A percentile compares a stretch with the other conserved stretches of the same genome.
phyloP scores from a whole-genome alignment of 2,797 vertebrate genomes.

The Eulemur rubriventer region DNA sequence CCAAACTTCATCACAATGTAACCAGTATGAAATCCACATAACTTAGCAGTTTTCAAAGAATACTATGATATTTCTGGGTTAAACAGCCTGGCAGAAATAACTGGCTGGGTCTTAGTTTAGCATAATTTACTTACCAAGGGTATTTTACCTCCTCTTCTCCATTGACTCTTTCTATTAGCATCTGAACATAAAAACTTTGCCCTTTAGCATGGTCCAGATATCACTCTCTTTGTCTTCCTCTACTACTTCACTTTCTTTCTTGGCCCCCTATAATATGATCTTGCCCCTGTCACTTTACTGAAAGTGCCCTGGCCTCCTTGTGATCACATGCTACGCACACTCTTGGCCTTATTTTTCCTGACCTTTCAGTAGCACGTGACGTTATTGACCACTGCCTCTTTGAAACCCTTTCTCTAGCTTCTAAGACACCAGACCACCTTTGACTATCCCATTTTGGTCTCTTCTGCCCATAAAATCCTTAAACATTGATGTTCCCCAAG shows the following conservation, averaged over 20 bases:
- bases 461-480: not conserved
- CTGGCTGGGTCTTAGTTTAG: not conserved
- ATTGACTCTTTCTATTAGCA: not conserved
- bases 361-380: not conserved
- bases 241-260: not conserved
- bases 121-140: not conserved
- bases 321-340: not conserved
- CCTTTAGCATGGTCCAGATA: not conserved
- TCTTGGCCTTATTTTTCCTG: not conserved
- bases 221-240: not conserved
- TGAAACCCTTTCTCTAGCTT: not conserved
- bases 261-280: not conserved
- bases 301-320: not conserved
- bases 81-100: not conserved
- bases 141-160: not conserved
- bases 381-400: not conserved
- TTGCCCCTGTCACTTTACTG: not conserved
- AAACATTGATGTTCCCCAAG: not conserved
- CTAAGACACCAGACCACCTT: not conserved
- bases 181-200: not conserved
- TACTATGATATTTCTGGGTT: not conserved
- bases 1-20: not conserved
- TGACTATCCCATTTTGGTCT: not conserved
- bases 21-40: not conserved
- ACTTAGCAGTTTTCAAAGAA: not conserved